These are phyloP conservation scores for Barbus barbus DNA, from an alignment of 2,113 vertebrate genomes.

Conservation along the genomic window DNA sequence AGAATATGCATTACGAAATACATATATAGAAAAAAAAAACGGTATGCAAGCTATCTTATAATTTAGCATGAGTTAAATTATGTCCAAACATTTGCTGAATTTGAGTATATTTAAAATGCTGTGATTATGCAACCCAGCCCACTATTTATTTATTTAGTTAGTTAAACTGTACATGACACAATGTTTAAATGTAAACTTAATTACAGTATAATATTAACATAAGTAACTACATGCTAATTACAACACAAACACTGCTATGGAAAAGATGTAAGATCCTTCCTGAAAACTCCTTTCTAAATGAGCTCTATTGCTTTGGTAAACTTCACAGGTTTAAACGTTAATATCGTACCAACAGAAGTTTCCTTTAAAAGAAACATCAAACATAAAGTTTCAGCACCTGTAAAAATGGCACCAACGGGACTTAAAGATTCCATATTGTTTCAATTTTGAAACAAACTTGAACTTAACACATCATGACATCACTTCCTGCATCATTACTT, in stretches of 20 bases:
- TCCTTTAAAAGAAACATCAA: neutral
- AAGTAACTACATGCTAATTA: too few relatives aligned
- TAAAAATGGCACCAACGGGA: neutral
- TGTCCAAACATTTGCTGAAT: neutral
- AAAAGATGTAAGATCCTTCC: neutral
- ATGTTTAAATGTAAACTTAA: too few relatives aligned
- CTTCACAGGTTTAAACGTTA: neutral
- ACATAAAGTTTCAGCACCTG: neutral
- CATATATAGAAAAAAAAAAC: neutral
- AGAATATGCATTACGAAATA: neutral
- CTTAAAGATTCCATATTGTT: neutral
- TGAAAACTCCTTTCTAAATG: neutral
- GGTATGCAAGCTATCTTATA: neutral
- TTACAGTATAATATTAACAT: too few relatives aligned
- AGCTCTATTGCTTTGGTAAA: too few relatives aligned
- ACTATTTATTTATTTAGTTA: neutral
- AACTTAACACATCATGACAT: neutral
- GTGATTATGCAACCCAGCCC: neutral
- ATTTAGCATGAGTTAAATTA: neutral
- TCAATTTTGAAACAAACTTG: neutral
- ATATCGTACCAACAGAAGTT: neutral
- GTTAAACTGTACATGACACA: too few relatives aligned
- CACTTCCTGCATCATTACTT: constrained; percentile 21
- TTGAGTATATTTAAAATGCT: neutral
- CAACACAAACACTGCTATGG: neutral